Conservation (phyloP, 2,797 vertebrate genomes). For the Alauda arvensis region DNA sequence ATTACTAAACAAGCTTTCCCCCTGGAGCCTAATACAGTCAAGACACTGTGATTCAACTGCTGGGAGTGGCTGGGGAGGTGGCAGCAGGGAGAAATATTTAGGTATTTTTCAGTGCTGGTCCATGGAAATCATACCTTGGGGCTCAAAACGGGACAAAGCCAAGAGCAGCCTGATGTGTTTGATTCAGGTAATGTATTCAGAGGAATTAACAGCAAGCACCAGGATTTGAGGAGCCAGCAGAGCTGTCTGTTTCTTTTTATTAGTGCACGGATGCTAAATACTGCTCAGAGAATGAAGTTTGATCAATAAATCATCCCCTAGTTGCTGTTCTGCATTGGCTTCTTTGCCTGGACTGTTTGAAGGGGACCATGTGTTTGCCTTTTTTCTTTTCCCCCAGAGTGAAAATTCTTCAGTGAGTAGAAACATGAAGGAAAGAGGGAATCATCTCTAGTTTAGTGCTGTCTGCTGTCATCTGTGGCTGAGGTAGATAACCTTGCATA, state of each 20-base stretch:
- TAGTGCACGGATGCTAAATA: constrained; percentile 48
- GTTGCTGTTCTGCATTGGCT: constrained; percentile 8
- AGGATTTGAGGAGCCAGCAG: constrained; percentile 35
- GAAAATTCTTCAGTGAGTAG: background rate
- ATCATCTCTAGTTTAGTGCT: background rate
- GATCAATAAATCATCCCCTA: constrained; percentile 52
- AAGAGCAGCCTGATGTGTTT: background rate
- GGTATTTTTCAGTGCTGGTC: constrained; percentile 39
- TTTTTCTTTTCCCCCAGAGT: constrained; percentile 11
- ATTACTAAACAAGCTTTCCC: constrained; percentile 66
- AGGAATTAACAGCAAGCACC: constrained; percentile 32
- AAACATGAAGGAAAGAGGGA: background rate
- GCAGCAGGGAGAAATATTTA: constrained; percentile 37
- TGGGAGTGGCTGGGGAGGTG: constrained; percentile 50
- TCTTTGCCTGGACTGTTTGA: background rate
- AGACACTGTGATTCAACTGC: constrained; percentile 60
- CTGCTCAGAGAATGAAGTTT: constrained; percentile 29
- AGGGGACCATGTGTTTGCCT: constrained; percentile 5
- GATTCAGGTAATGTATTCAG: constrained; percentile 54
- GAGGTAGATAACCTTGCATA: background rate
- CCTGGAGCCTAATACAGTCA: constrained; percentile 65
- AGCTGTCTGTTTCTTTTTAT: constrained; percentile 49
- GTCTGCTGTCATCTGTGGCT: background rate
- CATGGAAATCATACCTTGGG: constrained; percentile 58
- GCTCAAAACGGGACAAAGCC: constrained; percentile 44